A percentile compares a stretch with the other conserved stretches of the same genome.
Conservation (phyloP, 2,888 invertebrate genomes). For the Agrotis exclamationis region DNA sequence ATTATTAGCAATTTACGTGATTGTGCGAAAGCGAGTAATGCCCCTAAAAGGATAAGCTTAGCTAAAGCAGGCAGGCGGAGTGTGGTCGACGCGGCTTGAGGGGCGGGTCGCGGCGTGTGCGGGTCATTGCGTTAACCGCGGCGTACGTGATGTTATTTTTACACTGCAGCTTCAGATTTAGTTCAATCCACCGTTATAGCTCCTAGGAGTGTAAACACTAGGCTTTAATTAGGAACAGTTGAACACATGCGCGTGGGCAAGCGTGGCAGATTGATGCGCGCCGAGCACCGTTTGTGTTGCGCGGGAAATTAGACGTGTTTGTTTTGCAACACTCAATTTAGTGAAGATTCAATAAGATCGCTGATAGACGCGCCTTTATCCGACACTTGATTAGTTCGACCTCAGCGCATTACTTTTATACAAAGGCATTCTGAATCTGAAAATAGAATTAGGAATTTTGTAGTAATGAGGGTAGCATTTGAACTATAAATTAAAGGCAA, state of each 20-base stretch:
- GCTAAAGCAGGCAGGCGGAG: constrained; percentile 9
- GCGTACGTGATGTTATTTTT: constrained; percentile 85
- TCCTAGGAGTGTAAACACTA: constrained; percentile 84
- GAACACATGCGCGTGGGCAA: constrained; percentile 83
- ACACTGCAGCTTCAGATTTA: constrained; percentile 82
- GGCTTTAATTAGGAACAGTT: constrained; percentile 85
- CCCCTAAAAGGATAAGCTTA: constrained; percentile 75
- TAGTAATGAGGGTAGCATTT: constrained; percentile 54
- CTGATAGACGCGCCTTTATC: constrained; percentile 81
- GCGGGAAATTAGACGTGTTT: constrained; percentile 79
- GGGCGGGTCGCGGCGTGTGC: constrained; percentile 34
- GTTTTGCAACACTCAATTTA: constrained; percentile 84
- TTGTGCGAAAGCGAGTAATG: constrained; percentile 51
- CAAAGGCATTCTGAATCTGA: constrained; percentile 65
- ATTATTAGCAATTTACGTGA: constrained; percentile 13
- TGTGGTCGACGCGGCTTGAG: background rate
- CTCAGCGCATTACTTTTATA: constrained; percentile 33
- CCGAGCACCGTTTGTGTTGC: constrained; percentile 69
- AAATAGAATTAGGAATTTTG: constrained; percentile 47
- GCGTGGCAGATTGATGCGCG: constrained; percentile 80
- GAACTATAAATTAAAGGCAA: constrained; percentile 35
- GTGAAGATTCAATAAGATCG: constrained; percentile 85
- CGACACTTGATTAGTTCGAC: constrained; percentile 66
- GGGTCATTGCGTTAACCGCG: constrained; percentile 67
- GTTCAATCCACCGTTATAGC: constrained; percentile 82